phyloP scores from a whole-genome alignment of 2,797 vertebrate genomes.

The Uromys caudimaculatus region DNA sequence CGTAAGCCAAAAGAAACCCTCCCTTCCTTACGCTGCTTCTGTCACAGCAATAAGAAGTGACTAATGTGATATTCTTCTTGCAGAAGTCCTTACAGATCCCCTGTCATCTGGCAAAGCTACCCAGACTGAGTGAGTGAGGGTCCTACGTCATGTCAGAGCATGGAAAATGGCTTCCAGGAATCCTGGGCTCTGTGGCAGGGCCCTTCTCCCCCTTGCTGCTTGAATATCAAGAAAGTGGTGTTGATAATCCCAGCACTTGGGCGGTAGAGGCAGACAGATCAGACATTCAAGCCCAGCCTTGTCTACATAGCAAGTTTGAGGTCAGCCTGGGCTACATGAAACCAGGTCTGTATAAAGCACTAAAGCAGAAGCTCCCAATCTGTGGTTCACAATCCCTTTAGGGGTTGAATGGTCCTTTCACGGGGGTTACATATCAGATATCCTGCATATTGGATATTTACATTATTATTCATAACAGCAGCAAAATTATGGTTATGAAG shows the following conservation, averaged over 20 bases:
- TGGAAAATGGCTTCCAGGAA: neutral
- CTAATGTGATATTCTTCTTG: neutral
- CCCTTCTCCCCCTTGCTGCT: neutral
- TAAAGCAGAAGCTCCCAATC: neutral
- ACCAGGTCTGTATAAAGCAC: neutral
- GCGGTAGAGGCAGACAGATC: neutral
- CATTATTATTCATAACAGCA: neutral
- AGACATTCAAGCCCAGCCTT: neutral
- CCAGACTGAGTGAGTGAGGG: neutral
- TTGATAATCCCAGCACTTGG: neutral
- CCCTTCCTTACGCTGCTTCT: neutral
- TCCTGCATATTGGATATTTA: neutral
- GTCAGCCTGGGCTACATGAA: neutral
- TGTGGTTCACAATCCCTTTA: neutral
- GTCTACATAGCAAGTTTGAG: neutral
- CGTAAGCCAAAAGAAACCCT: neutral
- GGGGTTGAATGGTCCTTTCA: neutral
- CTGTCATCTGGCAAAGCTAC: neutral
- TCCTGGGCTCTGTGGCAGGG: neutral
- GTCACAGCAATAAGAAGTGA: neutral
- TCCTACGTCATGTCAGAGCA: neutral
- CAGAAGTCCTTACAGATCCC: neutral
- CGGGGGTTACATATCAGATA: neutral
- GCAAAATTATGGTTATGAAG: neutral
- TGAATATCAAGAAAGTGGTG: neutral